Evolutionary conservation across 2,888 invertebrate genomes (phyloP).

Genomic region (Euplexia lucipara): DNA sequence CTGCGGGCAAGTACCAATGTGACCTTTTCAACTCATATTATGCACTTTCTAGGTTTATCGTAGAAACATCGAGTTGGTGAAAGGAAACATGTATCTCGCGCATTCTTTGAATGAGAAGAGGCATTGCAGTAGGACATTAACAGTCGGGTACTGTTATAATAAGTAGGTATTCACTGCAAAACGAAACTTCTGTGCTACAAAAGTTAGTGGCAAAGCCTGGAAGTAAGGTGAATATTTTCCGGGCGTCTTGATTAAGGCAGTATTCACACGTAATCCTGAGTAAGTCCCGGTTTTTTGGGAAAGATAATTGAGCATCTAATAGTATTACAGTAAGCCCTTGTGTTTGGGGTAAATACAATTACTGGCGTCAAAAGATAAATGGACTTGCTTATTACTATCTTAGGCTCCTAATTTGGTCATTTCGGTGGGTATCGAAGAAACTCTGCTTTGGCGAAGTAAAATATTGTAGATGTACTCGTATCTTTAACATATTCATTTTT

Average conservation of each 20-base stretch:
- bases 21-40: no score
- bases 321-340: conserved; percentile 36
- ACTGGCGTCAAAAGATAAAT: conserved; percentile 31
- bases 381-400: conserved; percentile 4
- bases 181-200: conserved; percentile 16
- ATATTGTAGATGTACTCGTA: no score
- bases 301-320: conserved; percentile 48
- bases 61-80: no score
- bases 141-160: no score
- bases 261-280: conserved; percentile 20
- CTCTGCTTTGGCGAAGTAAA: neutral
- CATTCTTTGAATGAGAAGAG: no score
- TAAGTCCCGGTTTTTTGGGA: conserved; percentile 31
- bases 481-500: no score
- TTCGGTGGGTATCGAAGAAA: neutral
- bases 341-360: conserved; percentile 31
- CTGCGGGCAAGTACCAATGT: no score
- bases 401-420: neutral
- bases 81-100: no score
- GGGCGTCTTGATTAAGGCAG: conserved; percentile 31
- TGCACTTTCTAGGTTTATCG: no score
- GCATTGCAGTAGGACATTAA: no score
- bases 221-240: conserved; percentile 32
- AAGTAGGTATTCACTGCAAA: neutral
- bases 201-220: neutral